phyloP scores from a whole-genome alignment of 2,113 vertebrate species.

The Callipepla squamata region DNA sequence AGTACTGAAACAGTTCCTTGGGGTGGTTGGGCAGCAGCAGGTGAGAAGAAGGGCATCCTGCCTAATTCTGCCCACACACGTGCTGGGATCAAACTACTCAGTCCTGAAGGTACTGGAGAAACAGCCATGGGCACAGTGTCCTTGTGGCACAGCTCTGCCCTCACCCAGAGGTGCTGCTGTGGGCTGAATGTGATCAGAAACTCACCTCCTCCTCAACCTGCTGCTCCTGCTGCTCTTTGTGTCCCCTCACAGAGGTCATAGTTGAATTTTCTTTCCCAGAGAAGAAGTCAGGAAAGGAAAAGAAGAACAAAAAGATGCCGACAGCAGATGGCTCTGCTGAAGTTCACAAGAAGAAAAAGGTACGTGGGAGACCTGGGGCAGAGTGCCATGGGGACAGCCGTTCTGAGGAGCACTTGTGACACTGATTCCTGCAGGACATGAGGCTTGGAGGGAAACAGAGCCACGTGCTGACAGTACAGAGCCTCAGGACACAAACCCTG shows the following conservation, averaged over 20 bases:
- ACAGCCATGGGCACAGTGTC: not conserved
- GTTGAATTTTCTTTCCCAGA: slow-evolving; percentile 9
- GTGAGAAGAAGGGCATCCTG: not conserved
- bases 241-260: not conserved
- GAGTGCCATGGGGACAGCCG: not conserved
- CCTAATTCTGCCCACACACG: not conserved
- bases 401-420: accelerated
- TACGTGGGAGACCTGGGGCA: not conserved
- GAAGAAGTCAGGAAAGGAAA: slow-evolving; percentile 74
- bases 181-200: not conserved
- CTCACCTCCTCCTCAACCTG: not conserved
- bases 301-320: slow-evolving; percentile 67
- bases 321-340: slow-evolving; percentile 34
- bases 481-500: not conserved
- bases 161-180: not conserved
- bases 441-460: not conserved
- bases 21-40: not conserved
- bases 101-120: not conserved
- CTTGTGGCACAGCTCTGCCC: not conserved
- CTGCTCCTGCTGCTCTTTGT: not conserved
- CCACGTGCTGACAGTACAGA: not conserved
- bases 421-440: not conserved
- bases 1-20: not conserved
- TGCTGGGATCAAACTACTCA: not conserved
- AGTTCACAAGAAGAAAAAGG: slow-evolving; percentile 78